phyloP scores from a whole-genome alignment of 2,888 invertebrate species.

The Spicauda simplicius region DNA sequence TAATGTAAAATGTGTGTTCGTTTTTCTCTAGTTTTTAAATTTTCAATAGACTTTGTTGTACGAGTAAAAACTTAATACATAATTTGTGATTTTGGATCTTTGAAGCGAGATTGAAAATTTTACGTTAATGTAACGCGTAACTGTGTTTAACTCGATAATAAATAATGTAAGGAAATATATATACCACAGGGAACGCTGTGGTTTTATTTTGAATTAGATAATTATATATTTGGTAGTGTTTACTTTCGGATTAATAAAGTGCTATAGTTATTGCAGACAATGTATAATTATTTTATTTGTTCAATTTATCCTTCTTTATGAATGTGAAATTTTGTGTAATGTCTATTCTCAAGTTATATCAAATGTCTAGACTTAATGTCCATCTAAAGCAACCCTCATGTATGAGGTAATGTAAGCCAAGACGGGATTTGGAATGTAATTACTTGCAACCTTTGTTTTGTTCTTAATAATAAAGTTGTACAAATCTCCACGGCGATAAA shows the following conservation, averaged over 20 bases:
- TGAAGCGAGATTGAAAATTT: constrained; percentile 1
- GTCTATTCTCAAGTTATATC: background rate
- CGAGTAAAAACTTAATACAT: constrained; percentile 1
- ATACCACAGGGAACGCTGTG: constrained; percentile 12
- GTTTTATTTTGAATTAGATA: constrained; percentile 34
- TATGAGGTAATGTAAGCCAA: too few species aligned
- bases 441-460: too few species aligned
- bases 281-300: background rate
- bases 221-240: constrained; percentile 45
- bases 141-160: constrained; percentile 25
- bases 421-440: too few species aligned
- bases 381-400: too few species aligned
- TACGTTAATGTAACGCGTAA: constrained; percentile 9
- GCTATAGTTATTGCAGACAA: constrained; percentile 53
- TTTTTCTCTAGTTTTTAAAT: background rate
- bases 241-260: constrained; percentile 63
- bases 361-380: too few species aligned
- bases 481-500: too few species aligned
- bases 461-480: too few species aligned
- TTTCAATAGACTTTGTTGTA: background rate
- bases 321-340: background rate
- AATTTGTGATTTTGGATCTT: background rate
- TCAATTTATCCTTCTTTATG: background rate
- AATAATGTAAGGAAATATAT: constrained; percentile 28
- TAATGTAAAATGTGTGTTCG: too few species aligned